phyloP scores from a whole-genome alignment of 2,113 vertebrate genomes.

The Sorex fumeus region DNA sequence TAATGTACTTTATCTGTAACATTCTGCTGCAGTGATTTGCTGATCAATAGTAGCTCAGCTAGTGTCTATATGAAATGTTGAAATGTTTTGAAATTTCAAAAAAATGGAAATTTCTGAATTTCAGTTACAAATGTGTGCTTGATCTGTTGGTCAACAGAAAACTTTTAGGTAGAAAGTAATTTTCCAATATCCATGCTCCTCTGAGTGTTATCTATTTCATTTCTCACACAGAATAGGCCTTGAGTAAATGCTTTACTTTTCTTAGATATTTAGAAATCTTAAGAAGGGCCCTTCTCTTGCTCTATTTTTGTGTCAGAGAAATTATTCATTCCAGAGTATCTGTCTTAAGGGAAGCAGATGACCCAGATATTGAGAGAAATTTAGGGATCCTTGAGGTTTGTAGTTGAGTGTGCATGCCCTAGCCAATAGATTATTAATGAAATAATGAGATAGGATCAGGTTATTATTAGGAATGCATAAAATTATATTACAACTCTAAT shows the following conservation, averaged over 20 bases:
- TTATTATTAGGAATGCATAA: neutral
- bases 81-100: no score
- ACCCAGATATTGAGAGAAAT: neutral
- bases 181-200: neutral
- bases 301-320: slow-evolving; percentile 56
- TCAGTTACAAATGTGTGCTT: no score
- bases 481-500: neutral
- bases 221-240: slow-evolving; percentile 3
- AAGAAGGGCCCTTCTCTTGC: neutral
- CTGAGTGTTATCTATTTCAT: slow-evolving; percentile 8
- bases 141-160: neutral
- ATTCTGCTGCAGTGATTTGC: neutral
- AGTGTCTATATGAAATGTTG: neutral
- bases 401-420: slow-evolving; percentile 11
- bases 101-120: no score
- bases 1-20: neutral
- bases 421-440: slow-evolving; percentile 39
- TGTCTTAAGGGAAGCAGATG: slow-evolving; percentile 47
- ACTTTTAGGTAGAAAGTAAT: neutral
- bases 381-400: neutral
- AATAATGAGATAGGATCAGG: neutral
- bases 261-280: slow-evolving; percentile 52
- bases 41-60: neutral
- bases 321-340: slow-evolving; percentile 46
- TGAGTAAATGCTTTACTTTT: slow-evolving; percentile 36